These are phyloP conservation scores for Phyllotis vaccarum DNA, from an alignment of 2,797 vertebrate species.

Conservation along the genomic window DNA sequence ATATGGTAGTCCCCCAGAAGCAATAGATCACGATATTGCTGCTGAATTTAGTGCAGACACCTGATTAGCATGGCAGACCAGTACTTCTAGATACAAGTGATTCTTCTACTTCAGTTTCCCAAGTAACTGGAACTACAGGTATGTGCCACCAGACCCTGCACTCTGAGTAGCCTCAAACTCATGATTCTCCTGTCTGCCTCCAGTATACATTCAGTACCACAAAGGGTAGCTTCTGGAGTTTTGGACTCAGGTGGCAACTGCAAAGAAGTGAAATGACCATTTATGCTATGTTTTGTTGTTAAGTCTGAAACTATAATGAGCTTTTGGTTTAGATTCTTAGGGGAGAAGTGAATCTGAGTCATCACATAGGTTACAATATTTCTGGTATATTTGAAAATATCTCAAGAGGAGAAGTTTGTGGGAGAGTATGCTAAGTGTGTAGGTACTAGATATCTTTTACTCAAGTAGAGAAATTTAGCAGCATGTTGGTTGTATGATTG, in stretches of 20 bases:
- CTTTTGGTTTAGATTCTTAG: background rate
- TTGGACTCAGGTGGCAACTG: background rate
- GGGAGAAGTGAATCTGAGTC: background rate
- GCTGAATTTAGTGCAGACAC: background rate
- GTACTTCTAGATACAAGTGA: background rate
- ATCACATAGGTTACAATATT: background rate
- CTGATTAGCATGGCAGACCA: background rate
- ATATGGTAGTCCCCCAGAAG: background rate
- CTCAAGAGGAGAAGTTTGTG: background rate
- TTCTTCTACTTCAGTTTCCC: background rate
- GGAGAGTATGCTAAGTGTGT: fast-evolving
- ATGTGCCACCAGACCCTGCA: no score
- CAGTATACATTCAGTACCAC: background rate
- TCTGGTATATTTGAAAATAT: background rate
- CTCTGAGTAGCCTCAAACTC: no score
- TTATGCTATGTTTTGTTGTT: background rate
- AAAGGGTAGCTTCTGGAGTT: background rate
- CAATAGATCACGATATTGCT: background rate
- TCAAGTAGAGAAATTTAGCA: background rate
- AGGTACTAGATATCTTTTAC: background rate
- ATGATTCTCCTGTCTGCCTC: no score
- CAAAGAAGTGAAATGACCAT: background rate
- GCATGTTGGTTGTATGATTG: background rate
- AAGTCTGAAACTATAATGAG: background rate
- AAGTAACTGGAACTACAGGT: background rate